These are phyloP conservation scores for Chlamydotis undulata DNA, from an alignment of 2,113 vertebrate genomes.

Conservation along the genomic window DNA sequence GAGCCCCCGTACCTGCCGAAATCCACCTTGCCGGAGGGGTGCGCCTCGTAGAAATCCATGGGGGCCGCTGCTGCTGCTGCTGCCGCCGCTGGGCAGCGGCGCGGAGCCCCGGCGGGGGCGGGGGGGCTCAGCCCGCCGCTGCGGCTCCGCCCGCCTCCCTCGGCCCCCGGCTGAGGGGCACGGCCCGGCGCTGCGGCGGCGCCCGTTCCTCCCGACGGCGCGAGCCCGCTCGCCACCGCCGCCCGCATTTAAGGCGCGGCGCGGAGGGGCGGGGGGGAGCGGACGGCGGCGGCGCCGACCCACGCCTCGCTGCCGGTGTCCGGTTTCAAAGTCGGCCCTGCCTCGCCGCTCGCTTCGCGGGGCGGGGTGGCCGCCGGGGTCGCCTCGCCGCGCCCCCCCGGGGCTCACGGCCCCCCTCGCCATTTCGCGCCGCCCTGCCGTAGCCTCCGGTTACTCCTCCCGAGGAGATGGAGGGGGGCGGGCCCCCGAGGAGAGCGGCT, in stretches of 20 bases:
- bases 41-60: slow-evolving; percentile 56
- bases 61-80: not conserved
- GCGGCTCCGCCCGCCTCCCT: not conserved
- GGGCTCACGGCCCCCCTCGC: not conserved
- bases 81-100: not conserved
- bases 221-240: not conserved
- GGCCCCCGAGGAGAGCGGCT: not conserved
- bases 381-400: no score
- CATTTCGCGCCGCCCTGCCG: not conserved
- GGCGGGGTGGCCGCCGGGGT: not conserved
- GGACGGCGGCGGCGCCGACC: not conserved
- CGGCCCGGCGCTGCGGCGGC: not conserved
- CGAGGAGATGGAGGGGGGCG: not conserved
- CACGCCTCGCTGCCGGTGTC: not conserved
- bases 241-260: slow-evolving; percentile 24
- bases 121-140: not conserved
- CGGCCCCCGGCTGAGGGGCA: no score
- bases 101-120: not conserved
- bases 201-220: not conserved
- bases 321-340: slow-evolving; percentile 3
- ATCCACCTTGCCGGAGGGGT: slow-evolving; percentile 39
- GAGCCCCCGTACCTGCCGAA: slow-evolving; percentile 41
- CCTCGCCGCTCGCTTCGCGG: not conserved
- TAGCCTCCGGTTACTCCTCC: not conserved
- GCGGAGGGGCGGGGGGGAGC: not conserved